phyloP scores from a whole-genome alignment of 1,140 invertebrate genomes.

The Episyrphus balteatus region DNA sequence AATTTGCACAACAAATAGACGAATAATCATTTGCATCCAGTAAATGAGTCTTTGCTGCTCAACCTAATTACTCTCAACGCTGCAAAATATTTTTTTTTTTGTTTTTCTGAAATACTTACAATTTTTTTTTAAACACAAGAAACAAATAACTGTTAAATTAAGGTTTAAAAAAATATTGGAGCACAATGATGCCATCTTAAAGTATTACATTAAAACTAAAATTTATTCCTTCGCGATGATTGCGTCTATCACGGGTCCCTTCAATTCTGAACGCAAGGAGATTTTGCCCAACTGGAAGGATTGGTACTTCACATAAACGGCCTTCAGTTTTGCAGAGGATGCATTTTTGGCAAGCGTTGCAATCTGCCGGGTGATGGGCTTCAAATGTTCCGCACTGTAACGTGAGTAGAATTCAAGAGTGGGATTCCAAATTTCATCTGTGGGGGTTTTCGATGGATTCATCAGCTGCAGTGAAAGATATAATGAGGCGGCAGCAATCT shows the following conservation, averaged over 20 bases:
- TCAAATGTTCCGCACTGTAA: constrained; percentile 44
- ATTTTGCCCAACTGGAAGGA: constrained; percentile 48
- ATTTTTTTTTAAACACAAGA: too few species aligned
- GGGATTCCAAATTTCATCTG: constrained; percentile 45
- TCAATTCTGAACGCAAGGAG: constrained; percentile 45
- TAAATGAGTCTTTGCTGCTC: too few species aligned
- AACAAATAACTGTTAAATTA: too few species aligned
- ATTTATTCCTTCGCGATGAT: constrained; percentile 12
- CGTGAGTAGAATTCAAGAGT: constrained; percentile 52
- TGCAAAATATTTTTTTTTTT: too few species aligned
- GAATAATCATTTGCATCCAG: too few species aligned
- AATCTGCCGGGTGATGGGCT: constrained; percentile 47
- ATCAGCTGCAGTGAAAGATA: constrained; percentile 43
- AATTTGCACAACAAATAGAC: too few species aligned
- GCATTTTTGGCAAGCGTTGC: constrained; percentile 45
- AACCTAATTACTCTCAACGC: too few species aligned
- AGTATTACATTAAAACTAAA: too few species aligned
- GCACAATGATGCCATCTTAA: too few species aligned
- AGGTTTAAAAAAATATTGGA: too few species aligned
- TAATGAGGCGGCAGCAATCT: constrained; percentile 41
- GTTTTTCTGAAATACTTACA: neutral
- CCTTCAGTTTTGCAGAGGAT: constrained; percentile 47
- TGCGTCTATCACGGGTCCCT: constrained; percentile 31
- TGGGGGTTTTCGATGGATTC: constrained; percentile 23
- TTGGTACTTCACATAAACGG: constrained; percentile 50